These are phyloP conservation scores for Prosapia bicincta DNA, from an alignment of 2,888 invertebrate genomes.

Conservation along the genomic window DNA sequence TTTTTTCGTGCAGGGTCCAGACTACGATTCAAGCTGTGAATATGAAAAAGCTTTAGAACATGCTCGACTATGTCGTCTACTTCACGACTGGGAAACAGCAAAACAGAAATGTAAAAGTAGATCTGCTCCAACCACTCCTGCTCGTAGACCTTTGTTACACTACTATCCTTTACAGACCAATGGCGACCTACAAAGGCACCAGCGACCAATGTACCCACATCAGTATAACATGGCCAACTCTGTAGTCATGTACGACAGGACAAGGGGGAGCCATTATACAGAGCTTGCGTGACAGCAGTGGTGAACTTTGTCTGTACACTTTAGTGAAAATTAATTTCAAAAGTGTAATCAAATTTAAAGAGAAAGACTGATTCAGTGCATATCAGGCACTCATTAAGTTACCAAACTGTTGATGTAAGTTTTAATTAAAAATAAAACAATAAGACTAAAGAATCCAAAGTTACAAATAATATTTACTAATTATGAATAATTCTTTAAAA, in stretches of 20 bases:
- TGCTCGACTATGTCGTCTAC: conserved; percentile 61
- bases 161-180: conserved; percentile 32
- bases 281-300: conserved; percentile 37
- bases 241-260: conserved; percentile 38
- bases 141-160: conserved; percentile 46
- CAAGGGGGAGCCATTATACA: conserved; percentile 37
- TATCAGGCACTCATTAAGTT: not conserved
- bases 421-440: no score
- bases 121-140: conserved; percentile 50
- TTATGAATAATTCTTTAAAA: not conserved
- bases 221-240: conserved; percentile 36
- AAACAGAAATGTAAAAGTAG: conserved; percentile 50
- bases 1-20: conserved; percentile 82
- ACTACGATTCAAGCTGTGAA: conserved; percentile 76
- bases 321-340: not conserved
- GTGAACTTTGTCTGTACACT: not conserved
- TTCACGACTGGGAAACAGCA: conserved; percentile 74
- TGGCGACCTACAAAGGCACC: conserved; percentile 27
- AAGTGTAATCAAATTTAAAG: not conserved
- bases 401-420: no score
- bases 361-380: not conserved
- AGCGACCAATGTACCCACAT: conserved; percentile 15
- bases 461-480: not conserved
- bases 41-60: conserved; percentile 66
- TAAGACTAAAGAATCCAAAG: not conserved